Base-by-base conservation (phyloP, 2,797 vertebrate genomes). In the Rhinatrema bivittatum region DNA sequence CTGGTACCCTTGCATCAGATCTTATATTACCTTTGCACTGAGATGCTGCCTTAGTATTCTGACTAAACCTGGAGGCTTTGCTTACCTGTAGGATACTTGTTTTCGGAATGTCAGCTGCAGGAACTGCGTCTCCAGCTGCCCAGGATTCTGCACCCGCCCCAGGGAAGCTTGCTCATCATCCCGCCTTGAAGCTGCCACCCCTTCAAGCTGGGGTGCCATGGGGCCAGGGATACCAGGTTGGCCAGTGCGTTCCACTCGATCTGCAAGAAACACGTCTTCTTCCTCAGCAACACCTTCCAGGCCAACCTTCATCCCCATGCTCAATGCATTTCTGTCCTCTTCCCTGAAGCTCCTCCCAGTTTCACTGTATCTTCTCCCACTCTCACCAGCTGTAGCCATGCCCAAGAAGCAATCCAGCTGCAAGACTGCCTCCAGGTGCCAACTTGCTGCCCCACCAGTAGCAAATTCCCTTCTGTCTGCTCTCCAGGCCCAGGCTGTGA, bases 21-120 rank as follows among this genome's bases (percentile, higher is more conserved):
- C n/a, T n/a, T n/a, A n/a, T n/a, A n/a, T n/a, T n/a, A n/a, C n/a
- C n/a, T n/a, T n/a, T n/a, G n/a, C n/a, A n/a, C n/a, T n/a, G n/a
- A n/a, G n/a, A n/a, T n/a, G n/a, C n/a, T n/a, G n/a, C n/a, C n/a
- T n/a, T n/a, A n/a, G n/a, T n/a, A n/a, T n/a, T n/a, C n/a, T n/a
- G n/a, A n/a, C n/a, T n/a, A n/a, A n/a, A n/a, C n/a, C n/a, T n/a
- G n/a, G n/a, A n/a, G n/a, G n/a, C n/a, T n/a, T n/a, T 20, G 52
- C 79, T 69, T 78, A 90, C 88, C 87, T 87, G 79, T 90, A 90
- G 5, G 87, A 90, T 50, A 90, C 81, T 69, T 89, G 88, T 51
- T 90, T 90, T 38, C 60, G 74, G 56, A 90, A 80, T 50, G 82
- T 65, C 39, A 87, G 66, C 35, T 82, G 84, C 20, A 76, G 51